Conservation (phyloP, 1,140 invertebrate genomes). For the Bilobella aurantiaca region DNA sequence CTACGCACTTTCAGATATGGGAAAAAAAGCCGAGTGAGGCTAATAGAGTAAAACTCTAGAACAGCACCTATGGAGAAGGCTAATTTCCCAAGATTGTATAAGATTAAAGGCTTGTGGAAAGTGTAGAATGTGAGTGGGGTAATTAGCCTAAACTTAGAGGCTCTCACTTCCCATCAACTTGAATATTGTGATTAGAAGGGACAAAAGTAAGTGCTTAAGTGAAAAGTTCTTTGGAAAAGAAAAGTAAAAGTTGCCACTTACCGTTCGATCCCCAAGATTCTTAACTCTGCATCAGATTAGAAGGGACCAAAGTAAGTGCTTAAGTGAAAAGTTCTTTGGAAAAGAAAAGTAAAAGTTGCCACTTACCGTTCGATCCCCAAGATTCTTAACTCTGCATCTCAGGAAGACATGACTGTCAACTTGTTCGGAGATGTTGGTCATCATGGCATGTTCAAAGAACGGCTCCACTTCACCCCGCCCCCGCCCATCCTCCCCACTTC, state of each 20-base stretch:
- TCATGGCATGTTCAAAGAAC: conserved; percentile 53
- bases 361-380: conserved; percentile 54
- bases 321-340: not conserved
- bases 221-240: not conserved
- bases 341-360: not conserved
- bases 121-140: too few relatives aligned
- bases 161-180: too few relatives aligned
- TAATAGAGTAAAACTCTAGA: too few relatives aligned
- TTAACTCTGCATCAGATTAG: conserved; percentile 55
- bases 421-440: conserved; percentile 67
- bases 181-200: not conserved
- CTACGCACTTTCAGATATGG: too few relatives aligned
- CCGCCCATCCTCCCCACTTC: not conserved
- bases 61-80: too few relatives aligned
- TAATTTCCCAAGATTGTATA: too few relatives aligned
- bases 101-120: too few relatives aligned
- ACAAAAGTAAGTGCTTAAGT: not conserved
- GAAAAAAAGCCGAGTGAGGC: too few relatives aligned
- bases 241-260: conserved; percentile 39
- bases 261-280: conserved; percentile 53
- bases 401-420: conserved; percentile 70
- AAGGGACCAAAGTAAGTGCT: not conserved
- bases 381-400: conserved; percentile 62
- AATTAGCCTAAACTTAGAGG: too few relatives aligned
- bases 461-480: conserved; percentile 33